Conservation (phyloP, 2,113 vertebrate species). For the Onychorhynchus coronatus region DNA sequence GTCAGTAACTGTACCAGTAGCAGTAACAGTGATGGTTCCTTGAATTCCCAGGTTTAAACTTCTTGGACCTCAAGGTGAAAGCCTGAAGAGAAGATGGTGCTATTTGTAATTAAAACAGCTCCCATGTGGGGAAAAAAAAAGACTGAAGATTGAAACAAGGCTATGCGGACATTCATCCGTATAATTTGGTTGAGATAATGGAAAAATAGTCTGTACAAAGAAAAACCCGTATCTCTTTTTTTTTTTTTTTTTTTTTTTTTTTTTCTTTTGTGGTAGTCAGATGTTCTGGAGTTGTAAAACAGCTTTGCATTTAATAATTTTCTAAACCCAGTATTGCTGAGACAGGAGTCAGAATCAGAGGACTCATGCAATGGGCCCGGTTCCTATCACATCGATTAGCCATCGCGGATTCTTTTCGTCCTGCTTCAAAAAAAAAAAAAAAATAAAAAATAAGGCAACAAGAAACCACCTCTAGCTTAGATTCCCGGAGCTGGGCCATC, state of each 20-base stretch:
- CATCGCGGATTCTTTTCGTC: accelerated
- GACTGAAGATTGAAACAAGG: neutral
- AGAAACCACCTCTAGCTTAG: neutral
- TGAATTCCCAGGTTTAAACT: neutral
- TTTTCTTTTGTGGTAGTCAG: neutral
- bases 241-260: neutral
- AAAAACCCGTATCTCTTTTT: accelerated
- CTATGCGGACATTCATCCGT: neutral
- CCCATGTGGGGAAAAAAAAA: neutral
- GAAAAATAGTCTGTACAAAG: neutral
- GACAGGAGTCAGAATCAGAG: neutral
- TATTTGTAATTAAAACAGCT: neutral
- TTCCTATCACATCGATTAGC: accelerated
- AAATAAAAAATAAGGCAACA: no score
- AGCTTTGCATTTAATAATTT: neutral
- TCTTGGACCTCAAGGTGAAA: neutral
- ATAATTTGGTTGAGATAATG: neutral
- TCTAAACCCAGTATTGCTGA: neutral
- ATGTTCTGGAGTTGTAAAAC: neutral
- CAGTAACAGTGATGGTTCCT: neutral
- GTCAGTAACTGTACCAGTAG: neutral
- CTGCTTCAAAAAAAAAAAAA: neutral
- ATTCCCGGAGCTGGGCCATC: neutral
- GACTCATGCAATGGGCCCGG: accelerated
- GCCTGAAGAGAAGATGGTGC: neutral